Conservation (phyloP, 2,888 invertebrate species). For the Meliscaeva auricollis region DNA sequence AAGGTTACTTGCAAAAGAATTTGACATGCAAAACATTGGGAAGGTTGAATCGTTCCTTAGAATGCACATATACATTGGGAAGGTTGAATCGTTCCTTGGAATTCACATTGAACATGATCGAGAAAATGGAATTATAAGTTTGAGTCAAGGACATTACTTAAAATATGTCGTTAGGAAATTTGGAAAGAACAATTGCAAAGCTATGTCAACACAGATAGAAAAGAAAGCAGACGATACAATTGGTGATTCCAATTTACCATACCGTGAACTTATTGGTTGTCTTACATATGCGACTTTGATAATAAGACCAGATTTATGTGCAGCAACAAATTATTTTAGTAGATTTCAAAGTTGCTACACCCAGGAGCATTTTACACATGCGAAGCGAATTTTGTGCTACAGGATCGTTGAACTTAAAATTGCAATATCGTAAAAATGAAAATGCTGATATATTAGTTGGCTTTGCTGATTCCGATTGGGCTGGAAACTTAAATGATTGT, state of each 20-base stretch:
- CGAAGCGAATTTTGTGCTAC: conserved; percentile 2
- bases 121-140: neutral
- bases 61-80: too few species aligned
- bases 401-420: neutral
- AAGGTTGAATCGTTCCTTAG: neutral
- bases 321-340: conserved; percentile 28
- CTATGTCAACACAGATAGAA: neutral
- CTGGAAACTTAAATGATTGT: conserved; percentile 25
- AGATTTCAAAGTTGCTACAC: conserved; percentile 10
- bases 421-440: neutral
- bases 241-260: neutral
- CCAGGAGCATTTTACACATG: conserved; percentile 13
- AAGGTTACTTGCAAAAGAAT: neutral
- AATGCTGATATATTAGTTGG: conserved; percentile 31
- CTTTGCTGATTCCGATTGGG: conserved; percentile 44
- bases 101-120: neutral
- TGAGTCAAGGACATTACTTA: neutral
- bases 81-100: neutral
- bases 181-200: neutral
- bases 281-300: conserved; percentile 27
- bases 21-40: conserved; percentile 4
- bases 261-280: conserved; percentile 35
- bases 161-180: neutral
- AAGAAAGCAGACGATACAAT: neutral
- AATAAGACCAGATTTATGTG: conserved; percentile 27